These are phyloP conservation scores for Hesperophylax magnus DNA, from an alignment of 1,140 invertebrate species.

Conservation along the genomic window DNA sequence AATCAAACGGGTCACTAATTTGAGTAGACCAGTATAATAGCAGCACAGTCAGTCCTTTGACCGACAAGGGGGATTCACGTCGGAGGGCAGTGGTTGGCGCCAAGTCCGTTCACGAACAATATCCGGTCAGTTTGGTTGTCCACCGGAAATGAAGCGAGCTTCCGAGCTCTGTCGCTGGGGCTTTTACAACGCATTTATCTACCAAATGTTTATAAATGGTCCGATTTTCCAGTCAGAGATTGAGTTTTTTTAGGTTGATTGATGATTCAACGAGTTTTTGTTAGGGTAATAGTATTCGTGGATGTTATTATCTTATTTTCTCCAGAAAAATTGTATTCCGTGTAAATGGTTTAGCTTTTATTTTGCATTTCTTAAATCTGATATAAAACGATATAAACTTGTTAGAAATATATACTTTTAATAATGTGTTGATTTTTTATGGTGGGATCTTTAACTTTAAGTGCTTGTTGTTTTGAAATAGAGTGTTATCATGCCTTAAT, in stretches of 20 bases:
- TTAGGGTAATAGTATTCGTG: not conserved
- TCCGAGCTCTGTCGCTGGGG: not conserved
- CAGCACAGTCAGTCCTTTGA: not conserved
- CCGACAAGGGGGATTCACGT: not conserved
- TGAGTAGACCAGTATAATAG: not conserved
- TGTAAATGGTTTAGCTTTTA: not conserved
- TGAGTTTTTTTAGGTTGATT: not conserved
- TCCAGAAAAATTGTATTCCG: not conserved
- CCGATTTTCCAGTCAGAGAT: not conserved
- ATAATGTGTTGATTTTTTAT: too few relatives aligned
- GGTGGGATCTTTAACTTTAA: too few relatives aligned
- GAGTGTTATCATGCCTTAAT: too few relatives aligned
- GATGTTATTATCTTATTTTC: not conserved
- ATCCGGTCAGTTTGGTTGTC: slow-evolving; percentile 1
- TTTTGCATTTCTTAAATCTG: too few relatives aligned
- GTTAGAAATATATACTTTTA: too few relatives aligned
- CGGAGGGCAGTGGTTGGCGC: slow-evolving; percentile 23
- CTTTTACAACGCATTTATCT: not conserved
- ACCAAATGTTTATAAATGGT: not conserved
- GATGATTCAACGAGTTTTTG: not conserved
- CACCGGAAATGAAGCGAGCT: slow-evolving; percentile 15
- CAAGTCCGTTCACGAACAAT: not conserved
- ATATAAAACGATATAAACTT: too few relatives aligned
- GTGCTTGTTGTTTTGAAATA: too few relatives aligned
- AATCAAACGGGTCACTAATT: not conserved